phyloP scores from a whole-genome alignment of 2,888 invertebrate species.

The Microplitis manilae region DNA sequence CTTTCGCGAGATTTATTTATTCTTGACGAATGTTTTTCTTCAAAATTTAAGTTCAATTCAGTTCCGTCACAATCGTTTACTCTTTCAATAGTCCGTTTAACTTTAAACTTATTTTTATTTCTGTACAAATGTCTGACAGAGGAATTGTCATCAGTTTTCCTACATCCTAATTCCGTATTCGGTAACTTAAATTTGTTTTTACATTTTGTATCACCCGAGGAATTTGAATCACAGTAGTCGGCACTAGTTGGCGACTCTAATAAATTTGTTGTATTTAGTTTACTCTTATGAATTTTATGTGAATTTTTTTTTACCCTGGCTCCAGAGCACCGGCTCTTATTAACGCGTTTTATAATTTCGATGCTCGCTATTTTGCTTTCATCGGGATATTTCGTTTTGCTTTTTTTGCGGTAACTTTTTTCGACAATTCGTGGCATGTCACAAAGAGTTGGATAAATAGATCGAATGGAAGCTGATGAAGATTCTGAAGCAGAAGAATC shows the following conservation, averaged over 20 bases:
- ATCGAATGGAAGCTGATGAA: background rate
- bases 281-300: background rate
- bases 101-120: background rate
- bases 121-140: background rate
- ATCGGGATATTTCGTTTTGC: slow-evolving; percentile 34
- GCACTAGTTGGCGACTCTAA: background rate
- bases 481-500: background rate
- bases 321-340: slow-evolving; percentile 38
- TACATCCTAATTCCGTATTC: no score
- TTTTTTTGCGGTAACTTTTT: slow-evolving; percentile 39
- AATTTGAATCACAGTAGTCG: background rate
- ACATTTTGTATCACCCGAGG: background rate
- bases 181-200: background rate
- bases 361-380: slow-evolving; percentile 44
- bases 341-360: slow-evolving; percentile 47
- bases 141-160: background rate
- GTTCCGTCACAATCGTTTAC: background rate
- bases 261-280: slow-evolving; percentile 3
- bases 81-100: background rate
- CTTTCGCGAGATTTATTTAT: background rate
- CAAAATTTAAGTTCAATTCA: background rate
- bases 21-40: background rate
- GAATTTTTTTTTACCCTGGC: no score
- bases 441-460: slow-evolving; percentile 7
- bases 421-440: slow-evolving; percentile 38